Evolutionary conservation across 2,113 vertebrate genomes (phyloP).

Genomic region (Cygnus buccinator): DNA sequence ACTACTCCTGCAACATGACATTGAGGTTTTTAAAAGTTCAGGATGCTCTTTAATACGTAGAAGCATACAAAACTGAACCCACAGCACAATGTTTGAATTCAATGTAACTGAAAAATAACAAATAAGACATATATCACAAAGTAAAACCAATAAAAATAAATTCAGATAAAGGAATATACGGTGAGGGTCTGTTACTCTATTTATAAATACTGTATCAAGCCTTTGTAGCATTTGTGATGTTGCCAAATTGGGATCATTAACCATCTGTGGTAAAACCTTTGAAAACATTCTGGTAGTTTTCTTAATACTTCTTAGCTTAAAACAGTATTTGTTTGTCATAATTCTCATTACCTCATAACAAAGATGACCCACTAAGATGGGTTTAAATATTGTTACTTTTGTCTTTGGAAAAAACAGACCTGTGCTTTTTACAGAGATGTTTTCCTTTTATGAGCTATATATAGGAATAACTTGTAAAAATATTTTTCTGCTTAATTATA

Average conservation of each 20-base stretch:
- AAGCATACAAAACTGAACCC: neutral
- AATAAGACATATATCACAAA: neutral
- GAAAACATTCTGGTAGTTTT: neutral
- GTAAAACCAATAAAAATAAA: neutral
- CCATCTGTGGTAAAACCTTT: neutral
- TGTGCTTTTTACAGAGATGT: neutral
- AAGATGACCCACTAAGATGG: neutral
- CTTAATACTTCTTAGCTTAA: neutral
- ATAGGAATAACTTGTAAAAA: constrained; percentile 36
- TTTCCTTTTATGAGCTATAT: neutral
- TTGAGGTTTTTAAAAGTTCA: neutral
- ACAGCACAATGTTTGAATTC: neutral
- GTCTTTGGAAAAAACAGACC: neutral
- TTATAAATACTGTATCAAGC: neutral
- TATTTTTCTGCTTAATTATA: constrained; percentile 71
- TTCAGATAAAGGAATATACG: neutral
- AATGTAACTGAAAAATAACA: neutral
- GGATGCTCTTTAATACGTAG: neutral
- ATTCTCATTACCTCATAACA: neutral
- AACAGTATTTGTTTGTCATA: neutral
- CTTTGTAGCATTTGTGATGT: neutral
- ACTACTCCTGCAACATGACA: rapidly evolving
- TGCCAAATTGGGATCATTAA: neutral
- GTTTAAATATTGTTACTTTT: constrained; percentile 6
- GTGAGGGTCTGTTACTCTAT: neutral